Percentiles rank a stretch among this genome's conserved stretches.
phyloP scores from a whole-genome alignment of 1,140 invertebrate genomes.

The Drosophila ogumai region DNA sequence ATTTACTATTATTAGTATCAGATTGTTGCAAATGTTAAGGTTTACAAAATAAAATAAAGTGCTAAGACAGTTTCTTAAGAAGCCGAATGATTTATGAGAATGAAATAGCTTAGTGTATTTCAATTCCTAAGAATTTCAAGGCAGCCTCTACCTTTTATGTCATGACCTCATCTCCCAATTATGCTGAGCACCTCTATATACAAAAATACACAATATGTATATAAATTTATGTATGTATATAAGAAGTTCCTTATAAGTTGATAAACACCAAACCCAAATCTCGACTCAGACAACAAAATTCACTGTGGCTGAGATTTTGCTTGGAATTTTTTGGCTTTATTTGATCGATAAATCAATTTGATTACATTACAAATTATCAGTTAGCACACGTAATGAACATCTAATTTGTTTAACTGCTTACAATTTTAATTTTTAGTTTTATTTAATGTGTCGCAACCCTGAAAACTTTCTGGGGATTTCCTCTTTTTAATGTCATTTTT shows the following conservation, averaged over 20 bases:
- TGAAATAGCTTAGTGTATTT: slow-evolving; percentile 16
- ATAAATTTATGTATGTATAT: background rate
- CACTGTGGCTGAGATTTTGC: slow-evolving; percentile 1
- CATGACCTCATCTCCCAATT: slow-evolving; percentile 67
- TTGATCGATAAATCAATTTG: slow-evolving; percentile 8
- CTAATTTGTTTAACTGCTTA: slow-evolving; percentile 4
- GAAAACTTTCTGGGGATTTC: slow-evolving; percentile 28
- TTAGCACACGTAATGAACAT: background rate
- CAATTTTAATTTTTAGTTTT: slow-evolving; percentile 2
- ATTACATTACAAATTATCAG: slow-evolving; percentile 9
- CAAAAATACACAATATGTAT: slow-evolving; percentile 1
- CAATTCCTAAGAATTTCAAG: slow-evolving; percentile 32
- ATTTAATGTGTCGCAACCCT: slow-evolving; percentile 12
- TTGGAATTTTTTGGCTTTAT: slow-evolving; percentile 17
- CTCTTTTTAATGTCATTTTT: slow-evolving; percentile 35
- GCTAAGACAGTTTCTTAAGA: background rate
- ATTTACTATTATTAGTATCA: background rate
- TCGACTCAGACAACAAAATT: background rate
- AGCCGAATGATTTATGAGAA: slow-evolving; percentile 42
- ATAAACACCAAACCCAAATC: slow-evolving; percentile 17
- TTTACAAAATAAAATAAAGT: background rate
- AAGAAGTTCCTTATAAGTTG: slow-evolving; percentile 26
- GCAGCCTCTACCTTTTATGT: slow-evolving; percentile 47
- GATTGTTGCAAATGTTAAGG: background rate
- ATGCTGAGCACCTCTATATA: slow-evolving; percentile 46